A percentile compares a stretch with the other conserved stretches of the same genome.
Evolutionary conservation across 2,797 vertebrate species (phyloP).

Genomic region (Brachyrhaphis roseni): DNA sequence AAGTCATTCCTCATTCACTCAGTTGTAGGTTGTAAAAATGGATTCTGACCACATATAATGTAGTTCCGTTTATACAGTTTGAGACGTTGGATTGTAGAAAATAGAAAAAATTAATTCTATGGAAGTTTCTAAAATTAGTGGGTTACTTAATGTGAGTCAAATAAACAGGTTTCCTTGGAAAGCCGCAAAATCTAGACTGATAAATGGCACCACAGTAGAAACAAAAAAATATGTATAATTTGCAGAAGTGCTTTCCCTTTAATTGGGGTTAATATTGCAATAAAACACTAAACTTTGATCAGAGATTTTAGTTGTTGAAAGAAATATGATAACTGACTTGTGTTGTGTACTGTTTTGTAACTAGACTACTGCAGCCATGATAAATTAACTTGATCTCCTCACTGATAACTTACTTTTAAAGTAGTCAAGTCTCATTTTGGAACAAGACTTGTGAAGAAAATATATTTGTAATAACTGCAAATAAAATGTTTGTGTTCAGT

Average conservation of each 20-base stretch:
- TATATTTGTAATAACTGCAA: neutral
- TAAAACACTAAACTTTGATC: neutral
- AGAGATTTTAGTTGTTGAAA: neutral
- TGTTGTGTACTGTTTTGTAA: slow-evolving; percentile 1
- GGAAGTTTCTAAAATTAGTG: neutral
- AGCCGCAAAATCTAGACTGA: neutral
- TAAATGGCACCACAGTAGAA: neutral
- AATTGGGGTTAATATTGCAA: neutral
- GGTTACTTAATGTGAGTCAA: neutral
- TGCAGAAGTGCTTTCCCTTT: neutral
- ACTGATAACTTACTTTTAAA: neutral
- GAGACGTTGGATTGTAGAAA: neutral
- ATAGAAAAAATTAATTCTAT: neutral
- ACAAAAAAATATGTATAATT: neutral
- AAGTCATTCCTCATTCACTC: neutral
- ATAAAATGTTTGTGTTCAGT: neutral
- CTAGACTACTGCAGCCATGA: neutral
- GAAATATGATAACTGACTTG: neutral
- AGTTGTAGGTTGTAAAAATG: neutral
- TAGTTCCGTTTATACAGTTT: neutral
- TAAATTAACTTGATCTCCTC: neutral
- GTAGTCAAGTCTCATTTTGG: neutral
- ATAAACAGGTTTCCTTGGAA: neutral
- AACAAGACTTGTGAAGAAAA: neutral
- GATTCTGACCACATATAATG: neutral